Evolutionary conservation across 2,797 vertebrate genomes (phyloP).

Genomic region (Taeniopygia guttata): DNA sequence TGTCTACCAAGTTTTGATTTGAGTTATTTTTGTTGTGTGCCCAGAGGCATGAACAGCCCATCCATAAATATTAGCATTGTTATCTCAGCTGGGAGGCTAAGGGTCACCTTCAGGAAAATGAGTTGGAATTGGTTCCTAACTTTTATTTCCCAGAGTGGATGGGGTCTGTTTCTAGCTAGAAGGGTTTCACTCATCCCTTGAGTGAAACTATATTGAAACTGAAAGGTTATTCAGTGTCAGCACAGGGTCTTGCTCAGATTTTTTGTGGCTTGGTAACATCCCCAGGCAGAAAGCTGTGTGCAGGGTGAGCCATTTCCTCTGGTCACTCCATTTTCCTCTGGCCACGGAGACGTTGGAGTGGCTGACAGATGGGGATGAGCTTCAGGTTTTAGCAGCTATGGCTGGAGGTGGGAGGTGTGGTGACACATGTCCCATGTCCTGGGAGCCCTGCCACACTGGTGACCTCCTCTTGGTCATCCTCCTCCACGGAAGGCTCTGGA

Average conservation of each 20-base stretch:
- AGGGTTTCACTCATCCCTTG: conserved; percentile 4
- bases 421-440: background rate
- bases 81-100: conserved; percentile 63
- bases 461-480: background rate
- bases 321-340: background rate
- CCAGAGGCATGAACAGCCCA: conserved; percentile 42
- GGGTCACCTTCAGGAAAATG: conserved; percentile 51
- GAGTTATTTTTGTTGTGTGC: conserved; percentile 51
- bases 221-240: background rate
- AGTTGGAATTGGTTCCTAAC: conserved; percentile 39
- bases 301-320: background rate
- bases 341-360: fast-evolving
- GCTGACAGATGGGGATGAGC: background rate
- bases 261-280: background rate
- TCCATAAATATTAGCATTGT: conserved; percentile 59
- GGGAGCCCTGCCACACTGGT: fast-evolving
- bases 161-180: conserved; percentile 6
- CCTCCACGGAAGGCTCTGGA: background rate
- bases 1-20: conserved; percentile 33
- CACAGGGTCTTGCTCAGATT: background rate
- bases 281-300: background rate
- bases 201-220: background rate
- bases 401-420: background rate
- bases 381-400: background rate
- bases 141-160: conserved; percentile 42